A percentile compares a stretch with the other conserved stretches of the same genome.
Conservation (phyloP, 2,113 vertebrate genomes). For the Lophochroa leadbeateri region DNA sequence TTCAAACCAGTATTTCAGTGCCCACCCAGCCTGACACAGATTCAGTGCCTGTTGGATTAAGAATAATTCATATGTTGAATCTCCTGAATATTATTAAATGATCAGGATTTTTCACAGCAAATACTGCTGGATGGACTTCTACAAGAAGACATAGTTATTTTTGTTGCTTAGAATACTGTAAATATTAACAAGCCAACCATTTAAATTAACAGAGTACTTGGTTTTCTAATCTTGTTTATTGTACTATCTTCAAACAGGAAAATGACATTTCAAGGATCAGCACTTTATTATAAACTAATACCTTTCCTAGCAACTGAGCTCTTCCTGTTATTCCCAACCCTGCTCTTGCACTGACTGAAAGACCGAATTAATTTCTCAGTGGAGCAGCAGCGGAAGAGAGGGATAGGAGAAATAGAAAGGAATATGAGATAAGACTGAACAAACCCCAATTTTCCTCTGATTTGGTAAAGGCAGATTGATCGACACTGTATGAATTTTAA, state of each 20-base stretch:
- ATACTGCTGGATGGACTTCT: neutral
- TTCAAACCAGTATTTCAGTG: neutral
- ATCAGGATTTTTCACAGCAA: neutral
- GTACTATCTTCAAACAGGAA: neutral
- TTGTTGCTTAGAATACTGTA: neutral
- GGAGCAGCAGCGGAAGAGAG: neutral
- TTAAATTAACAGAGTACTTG: neutral
- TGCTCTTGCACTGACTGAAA: neutral
- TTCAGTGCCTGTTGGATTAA: neutral
- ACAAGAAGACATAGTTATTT: neutral
- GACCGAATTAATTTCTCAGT: slow-evolving; percentile 32
- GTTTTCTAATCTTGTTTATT: slow-evolving; percentile 20
- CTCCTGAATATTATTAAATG: neutral
- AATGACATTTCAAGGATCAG: slow-evolving; percentile 23
- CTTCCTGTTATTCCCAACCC: neutral
- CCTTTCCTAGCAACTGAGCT: neutral
- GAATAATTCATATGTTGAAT: neutral
- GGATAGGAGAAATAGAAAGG: neutral
- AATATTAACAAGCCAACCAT: neutral
- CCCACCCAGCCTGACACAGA: neutral
- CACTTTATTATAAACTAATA: slow-evolving; percentile 28
- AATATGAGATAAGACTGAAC: neutral
- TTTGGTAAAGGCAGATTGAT: neutral
- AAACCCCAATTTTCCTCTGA: neutral
- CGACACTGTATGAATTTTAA: neutral